A percentile compares a stretch with the other conserved stretches of the same genome.
phyloP scores from a whole-genome alignment of 2,888 invertebrate genomes.

The Morpho helenor region DNA sequence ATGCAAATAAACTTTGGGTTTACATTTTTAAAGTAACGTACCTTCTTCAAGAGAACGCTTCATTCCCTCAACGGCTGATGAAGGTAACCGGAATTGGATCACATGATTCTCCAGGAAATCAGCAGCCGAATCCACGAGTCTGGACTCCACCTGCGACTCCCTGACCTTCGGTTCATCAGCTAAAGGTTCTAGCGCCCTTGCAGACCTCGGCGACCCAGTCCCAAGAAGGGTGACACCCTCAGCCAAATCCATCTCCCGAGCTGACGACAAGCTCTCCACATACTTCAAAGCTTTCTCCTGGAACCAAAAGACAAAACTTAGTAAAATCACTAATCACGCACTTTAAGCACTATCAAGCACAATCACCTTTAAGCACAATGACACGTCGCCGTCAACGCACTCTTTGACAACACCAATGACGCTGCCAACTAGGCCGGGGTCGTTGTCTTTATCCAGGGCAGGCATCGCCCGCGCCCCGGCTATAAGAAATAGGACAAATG shows the following conservation, averaged over 20 bases:
- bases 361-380: conserved; percentile 85
- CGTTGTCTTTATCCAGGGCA: conserved; percentile 72
- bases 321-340: conserved; percentile 35
- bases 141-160: conserved; percentile 85
- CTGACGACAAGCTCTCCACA: conserved; percentile 77
- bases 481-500: conserved; percentile 72
- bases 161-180: conserved; percentile 86
- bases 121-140: conserved; percentile 86
- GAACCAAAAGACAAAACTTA: conserved; percentile 60
- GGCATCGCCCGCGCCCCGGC: conserved; percentile 72
- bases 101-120: conserved; percentile 90
- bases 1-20: neutral
- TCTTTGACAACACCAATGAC: conserved; percentile 84
- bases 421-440: conserved; percentile 54
- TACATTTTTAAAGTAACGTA: conserved; percentile 42
- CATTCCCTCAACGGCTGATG: conserved; percentile 85
- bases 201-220: conserved; percentile 77
- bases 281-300: conserved; percentile 87
- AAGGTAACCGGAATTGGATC: conserved; percentile 88
- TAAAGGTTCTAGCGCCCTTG: conserved; percentile 81
- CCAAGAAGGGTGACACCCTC: conserved; percentile 80
- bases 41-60: conserved; percentile 90
- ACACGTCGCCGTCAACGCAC: conserved; percentile 84
- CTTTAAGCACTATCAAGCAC: conserved; percentile 24
- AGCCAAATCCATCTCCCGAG: conserved; percentile 78